Conservation (phyloP, 2,797 vertebrate species). For the Spea hammondii region DNA sequence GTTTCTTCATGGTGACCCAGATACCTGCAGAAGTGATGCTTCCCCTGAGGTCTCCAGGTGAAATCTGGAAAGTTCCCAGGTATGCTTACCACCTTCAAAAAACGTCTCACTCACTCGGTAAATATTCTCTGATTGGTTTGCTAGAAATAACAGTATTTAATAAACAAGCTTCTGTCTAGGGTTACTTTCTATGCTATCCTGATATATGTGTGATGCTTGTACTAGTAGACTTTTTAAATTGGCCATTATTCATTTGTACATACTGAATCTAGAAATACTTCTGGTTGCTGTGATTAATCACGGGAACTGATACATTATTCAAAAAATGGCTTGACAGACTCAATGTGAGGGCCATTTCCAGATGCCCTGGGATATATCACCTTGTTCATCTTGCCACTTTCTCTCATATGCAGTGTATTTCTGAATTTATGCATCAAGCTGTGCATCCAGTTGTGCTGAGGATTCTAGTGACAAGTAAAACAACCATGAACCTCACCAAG, state of each 20-base stretch:
- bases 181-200: too few species aligned
- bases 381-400: constrained; percentile 79
- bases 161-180: too few species aligned
- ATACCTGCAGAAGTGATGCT: too few species aligned
- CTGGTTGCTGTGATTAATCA: constrained; percentile 67
- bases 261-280: constrained; percentile 17
- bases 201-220: too few species aligned
- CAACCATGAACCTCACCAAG: constrained; percentile 82
- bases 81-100: too few species aligned
- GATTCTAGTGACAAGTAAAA: constrained; percentile 82
- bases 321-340: constrained; percentile 80
- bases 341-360: constrained; percentile 84
- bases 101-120: too few species aligned
- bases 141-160: too few species aligned
- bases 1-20: too few species aligned
- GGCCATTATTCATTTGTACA: not conserved
- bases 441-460: constrained; percentile 80
- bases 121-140: too few species aligned
- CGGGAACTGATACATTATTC: constrained; percentile 66
- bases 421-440: constrained; percentile 85
- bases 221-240: not conserved
- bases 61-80: too few species aligned
- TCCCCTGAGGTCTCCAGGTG: too few species aligned
- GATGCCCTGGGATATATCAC: constrained; percentile 82
- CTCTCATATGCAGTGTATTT: constrained; percentile 82